Base-by-base conservation (phyloP, 2,888 invertebrate genomes). In the Dascillus cervinus region DNA sequence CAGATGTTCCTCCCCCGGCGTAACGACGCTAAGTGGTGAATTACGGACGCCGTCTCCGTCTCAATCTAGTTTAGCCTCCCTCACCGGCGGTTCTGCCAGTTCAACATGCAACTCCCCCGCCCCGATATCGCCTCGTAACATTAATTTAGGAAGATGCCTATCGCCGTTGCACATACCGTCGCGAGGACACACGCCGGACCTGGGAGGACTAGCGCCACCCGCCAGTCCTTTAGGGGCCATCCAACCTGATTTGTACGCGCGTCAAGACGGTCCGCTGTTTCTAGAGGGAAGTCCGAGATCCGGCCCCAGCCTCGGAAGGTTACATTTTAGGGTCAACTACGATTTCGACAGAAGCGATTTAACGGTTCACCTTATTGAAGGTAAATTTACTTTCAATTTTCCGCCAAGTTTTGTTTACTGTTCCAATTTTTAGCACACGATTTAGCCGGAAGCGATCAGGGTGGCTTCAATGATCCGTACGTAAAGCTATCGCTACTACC, bases 351-450 rank as follows among this genome's bases (percentile, higher is more conserved):
- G 86, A 43, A 90, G 89, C 9, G 91, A 92, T 62, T 71, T 92
- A 46, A 82, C 88, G 45, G 83, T 90, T n/a, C 89, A 91, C 66
- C 70, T 91, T 45, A 90, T 91, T 64, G 90, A 91, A 79, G 87
- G 87, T 86, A 56, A 51, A 44, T n/a, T n/a, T n/a, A n/a, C n/a
- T n/a, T n/a, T n/a, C n/a, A n/a, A n/a, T n/a, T n/a, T n/a, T n/a
- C n/a, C n/a, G n/a, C n/a, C n/a, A n/a, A n/a, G n/a, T n/a, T n/a
- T n/a, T n/a, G n/a, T n/a, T n/a, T n/a, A n/a, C n/a, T n/a, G n/a
- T n/a, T n/a, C n/a, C n/a, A n/a, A n/a, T 21, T 32, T 26, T 4
- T 58, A 82, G 86, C 86, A 8, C 86, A 88, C 60, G 85, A 88
- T 60, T 66, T 91, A 12, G 83, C 85, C 2, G 80, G 83, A 27